A percentile compares a stretch with the other conserved stretches of the same genome.
These are phyloP conservation scores for Leucoptera coffeella DNA, from an alignment of 2,888 invertebrate genomes.

Conservation along the genomic window DNA sequence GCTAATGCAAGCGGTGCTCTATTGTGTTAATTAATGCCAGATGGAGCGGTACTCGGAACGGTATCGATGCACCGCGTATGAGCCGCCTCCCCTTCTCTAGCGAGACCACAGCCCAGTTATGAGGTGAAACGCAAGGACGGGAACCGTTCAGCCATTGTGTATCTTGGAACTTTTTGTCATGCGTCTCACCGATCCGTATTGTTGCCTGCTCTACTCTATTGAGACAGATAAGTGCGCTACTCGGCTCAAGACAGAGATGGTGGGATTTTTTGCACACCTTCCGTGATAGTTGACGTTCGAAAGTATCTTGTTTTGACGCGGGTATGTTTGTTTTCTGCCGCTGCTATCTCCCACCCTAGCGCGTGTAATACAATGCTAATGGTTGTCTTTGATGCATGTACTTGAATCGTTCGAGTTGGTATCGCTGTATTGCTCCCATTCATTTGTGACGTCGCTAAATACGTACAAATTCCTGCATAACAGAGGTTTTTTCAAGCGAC, in stretches of 20 bases:
- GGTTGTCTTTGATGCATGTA: too few relatives aligned
- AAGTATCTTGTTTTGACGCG: slow-evolving; percentile 26
- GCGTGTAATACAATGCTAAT: background rate
- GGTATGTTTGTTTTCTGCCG: slow-evolving; percentile 21
- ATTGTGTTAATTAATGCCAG: slow-evolving; percentile 13
- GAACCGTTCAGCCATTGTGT: slow-evolving; percentile 29
- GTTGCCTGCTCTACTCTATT: slow-evolving; percentile 32
- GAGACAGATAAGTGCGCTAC: slow-evolving; percentile 39
- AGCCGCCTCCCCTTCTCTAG: too few relatives aligned
- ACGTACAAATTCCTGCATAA: too few relatives aligned
- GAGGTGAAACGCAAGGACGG: slow-evolving; percentile 35
- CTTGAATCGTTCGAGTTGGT: too few relatives aligned
- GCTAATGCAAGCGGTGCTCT: too few relatives aligned
- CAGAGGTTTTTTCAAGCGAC: too few relatives aligned
- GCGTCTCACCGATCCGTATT: slow-evolving; percentile 32
- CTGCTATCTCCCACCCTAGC: slow-evolving; percentile 11
- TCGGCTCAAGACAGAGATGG: slow-evolving; percentile 20
- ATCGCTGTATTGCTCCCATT: too few relatives aligned
- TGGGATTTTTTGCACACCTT: slow-evolving; percentile 18
- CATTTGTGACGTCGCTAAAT: too few relatives aligned
- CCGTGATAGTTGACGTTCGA: slow-evolving; percentile 28
- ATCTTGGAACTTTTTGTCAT: slow-evolving; percentile 31
- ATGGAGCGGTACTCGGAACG: slow-evolving; percentile 33
- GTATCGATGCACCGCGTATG: too few relatives aligned
- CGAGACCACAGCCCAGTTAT: slow-evolving; percentile 37